Base-by-base conservation (phyloP, 2,797 vertebrate genomes). In the Tokudaia tokunoshimensis region DNA sequence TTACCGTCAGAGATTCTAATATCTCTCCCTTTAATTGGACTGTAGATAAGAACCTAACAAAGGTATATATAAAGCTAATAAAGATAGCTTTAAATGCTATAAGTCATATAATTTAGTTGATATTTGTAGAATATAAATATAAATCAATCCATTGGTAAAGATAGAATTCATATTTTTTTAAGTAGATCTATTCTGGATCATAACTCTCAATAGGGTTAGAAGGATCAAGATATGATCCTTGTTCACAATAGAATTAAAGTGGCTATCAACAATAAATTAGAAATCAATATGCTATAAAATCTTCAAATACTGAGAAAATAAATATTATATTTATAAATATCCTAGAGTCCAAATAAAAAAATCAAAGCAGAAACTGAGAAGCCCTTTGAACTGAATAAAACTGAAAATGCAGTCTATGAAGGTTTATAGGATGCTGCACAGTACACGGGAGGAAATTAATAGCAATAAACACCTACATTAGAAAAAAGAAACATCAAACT, bases 231-330 rank as follows among this genome's bases (percentile, higher is more conserved):
- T 44, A 75, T 20, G 20, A 89, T 72, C 31, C 26, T 63, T 94
- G 22, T 50, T 24, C 6, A 75, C 22, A 52, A 47, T 76, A 20
- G 26, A 88, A 93, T 91, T 89, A 94, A 89, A 92, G 41, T 52
- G 44, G 50, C 57, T 85, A 85, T 22, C 17, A 92, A 61, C 6
- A 63, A 76, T 82, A 88, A 83, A 92, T 74, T 90, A 61, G 22
- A 94, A 88, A 93, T 67, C 10, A 89, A 41, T 78, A 76, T 50
- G 75, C 29, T 81, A 47, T 89, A 15, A 93, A 91, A 94, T 75
- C n/a, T 37, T 85, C 8, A 86, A 87, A 88, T 90, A 93, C 20
- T 81, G 88, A 70, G 50, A 94, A 85, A 94, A 70, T 78, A 70
- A 92, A 83, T 75, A 29, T 19, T 79, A 50, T 26, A 70, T 9